Conservation (phyloP, 1,140 invertebrate genomes). For the Drosophila yakuba region DNA sequence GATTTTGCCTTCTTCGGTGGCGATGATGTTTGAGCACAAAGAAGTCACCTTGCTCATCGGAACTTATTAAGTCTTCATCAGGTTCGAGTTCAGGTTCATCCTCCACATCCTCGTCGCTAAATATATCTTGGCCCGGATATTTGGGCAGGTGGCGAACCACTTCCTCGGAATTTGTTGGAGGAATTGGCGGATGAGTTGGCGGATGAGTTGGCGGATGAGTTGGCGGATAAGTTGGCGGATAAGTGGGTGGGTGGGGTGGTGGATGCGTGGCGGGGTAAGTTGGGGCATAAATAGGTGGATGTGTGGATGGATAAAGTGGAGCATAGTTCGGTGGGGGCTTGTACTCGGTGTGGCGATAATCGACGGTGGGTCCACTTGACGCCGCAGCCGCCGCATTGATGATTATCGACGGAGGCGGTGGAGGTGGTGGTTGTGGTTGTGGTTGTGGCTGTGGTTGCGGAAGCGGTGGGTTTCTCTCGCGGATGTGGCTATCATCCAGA, state of each 20-base stretch:
- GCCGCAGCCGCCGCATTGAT: slow-evolving; percentile 79
- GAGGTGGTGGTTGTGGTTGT: slow-evolving; percentile 1
- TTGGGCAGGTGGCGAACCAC: slow-evolving; percentile 27
- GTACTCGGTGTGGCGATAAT: slow-evolving; percentile 10
- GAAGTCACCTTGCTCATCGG: slow-evolving; percentile 56
- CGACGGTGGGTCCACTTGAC: slow-evolving; percentile 44
- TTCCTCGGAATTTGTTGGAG: slow-evolving; percentile 12
- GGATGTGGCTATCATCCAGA: slow-evolving; percentile 12
- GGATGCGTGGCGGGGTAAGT: slow-evolving; percentile 3
- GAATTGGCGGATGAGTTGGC: slow-evolving; percentile 7
- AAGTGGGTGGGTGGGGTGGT: not conserved
- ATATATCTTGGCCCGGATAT: slow-evolving; percentile 27
- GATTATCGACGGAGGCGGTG: slow-evolving; percentile 45
- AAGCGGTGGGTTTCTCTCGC: slow-evolving; percentile 9
- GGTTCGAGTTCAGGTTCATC: slow-evolving; percentile 17
- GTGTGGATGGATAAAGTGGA: slow-evolving; percentile 6
- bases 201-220: slow-evolving; percentile 1
- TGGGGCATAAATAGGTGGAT: slow-evolving; percentile 10
- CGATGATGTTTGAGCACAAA: slow-evolving; percentile 59
- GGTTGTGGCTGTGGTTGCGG: slow-evolving; percentile 8
- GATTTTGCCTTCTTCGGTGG: slow-evolving; percentile 30
- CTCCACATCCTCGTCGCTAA: slow-evolving; percentile 37
- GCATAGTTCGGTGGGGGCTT: not conserved
- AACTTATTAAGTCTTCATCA: slow-evolving; percentile 25
- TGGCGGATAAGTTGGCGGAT: not conserved